A percentile compares a stretch with the other conserved stretches of the same genome.
Conservation (phyloP, 2,797 vertebrate species). For the Sebastes oblongus region DNA sequence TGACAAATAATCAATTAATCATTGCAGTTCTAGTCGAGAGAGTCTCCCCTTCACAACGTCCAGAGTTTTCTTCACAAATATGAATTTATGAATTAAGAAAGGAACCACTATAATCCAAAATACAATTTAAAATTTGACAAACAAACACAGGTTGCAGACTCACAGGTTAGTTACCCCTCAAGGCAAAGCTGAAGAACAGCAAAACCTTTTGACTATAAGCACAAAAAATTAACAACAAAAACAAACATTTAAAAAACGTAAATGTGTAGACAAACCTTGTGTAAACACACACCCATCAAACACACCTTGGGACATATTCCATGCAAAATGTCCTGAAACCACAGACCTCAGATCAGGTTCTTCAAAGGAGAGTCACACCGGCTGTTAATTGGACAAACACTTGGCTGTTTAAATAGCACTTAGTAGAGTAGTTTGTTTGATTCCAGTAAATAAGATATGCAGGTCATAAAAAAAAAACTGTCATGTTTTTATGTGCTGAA, state of each 20-base stretch:
- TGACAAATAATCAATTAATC: too few relatives aligned
- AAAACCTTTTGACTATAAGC: background rate
- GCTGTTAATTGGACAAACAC: slow-evolving; percentile 1
- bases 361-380: background rate
- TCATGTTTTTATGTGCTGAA: background rate
- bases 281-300: background rate
- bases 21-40: background rate
- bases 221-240: background rate
- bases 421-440: background rate
- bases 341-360: background rate
- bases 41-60: background rate
- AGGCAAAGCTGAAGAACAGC: background rate
- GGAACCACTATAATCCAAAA: background rate
- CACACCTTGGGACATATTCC: background rate
- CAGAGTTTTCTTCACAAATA: background rate
- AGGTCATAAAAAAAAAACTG: background rate
- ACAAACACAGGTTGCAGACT: background rate
- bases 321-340: background rate
- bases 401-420: background rate
- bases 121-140: background rate
- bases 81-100: background rate
- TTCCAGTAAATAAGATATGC: background rate
- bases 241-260: background rate
- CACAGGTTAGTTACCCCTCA: background rate
- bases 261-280: background rate